phyloP scores from a whole-genome alignment of 2,113 vertebrate genomes.

The Silurus asotus region DNA sequence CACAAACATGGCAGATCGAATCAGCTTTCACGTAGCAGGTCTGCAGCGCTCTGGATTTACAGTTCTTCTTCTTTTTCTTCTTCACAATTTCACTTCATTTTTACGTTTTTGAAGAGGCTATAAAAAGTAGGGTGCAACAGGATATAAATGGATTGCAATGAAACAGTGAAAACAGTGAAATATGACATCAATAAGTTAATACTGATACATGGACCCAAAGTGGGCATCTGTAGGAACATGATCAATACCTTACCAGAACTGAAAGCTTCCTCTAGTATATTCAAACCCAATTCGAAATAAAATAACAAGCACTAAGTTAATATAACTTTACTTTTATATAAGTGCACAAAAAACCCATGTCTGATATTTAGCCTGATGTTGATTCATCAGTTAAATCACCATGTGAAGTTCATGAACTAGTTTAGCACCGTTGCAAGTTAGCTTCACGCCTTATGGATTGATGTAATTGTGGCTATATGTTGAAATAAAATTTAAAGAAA shows the following conservation, averaged over 20 bases:
- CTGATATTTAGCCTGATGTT: background rate
- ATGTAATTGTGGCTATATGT: too few species aligned
- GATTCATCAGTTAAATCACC: background rate
- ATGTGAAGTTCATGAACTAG: background rate
- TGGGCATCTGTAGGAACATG: background rate
- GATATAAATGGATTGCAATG: background rate
- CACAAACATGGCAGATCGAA: slow-evolving; percentile 77
- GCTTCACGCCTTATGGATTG: background rate
- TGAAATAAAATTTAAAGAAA: background rate
- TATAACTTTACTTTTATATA: background rate
- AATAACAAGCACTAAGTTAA: background rate
- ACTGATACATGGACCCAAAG: background rate
- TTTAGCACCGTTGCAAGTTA: background rate
- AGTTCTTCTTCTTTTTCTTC: background rate
- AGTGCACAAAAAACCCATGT: background rate
- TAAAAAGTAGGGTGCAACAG: background rate
- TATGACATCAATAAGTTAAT: background rate
- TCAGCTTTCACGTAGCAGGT: background rate
- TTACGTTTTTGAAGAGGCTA: background rate
- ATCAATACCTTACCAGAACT: background rate
- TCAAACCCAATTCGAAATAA: background rate
- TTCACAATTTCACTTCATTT: background rate
- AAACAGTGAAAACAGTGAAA: background rate
- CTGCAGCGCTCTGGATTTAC: background rate
- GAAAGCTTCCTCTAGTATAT: background rate